These are phyloP conservation scores for Chelonus insularis DNA, from an alignment of 1,140 invertebrate species.

Conservation along the genomic window DNA sequence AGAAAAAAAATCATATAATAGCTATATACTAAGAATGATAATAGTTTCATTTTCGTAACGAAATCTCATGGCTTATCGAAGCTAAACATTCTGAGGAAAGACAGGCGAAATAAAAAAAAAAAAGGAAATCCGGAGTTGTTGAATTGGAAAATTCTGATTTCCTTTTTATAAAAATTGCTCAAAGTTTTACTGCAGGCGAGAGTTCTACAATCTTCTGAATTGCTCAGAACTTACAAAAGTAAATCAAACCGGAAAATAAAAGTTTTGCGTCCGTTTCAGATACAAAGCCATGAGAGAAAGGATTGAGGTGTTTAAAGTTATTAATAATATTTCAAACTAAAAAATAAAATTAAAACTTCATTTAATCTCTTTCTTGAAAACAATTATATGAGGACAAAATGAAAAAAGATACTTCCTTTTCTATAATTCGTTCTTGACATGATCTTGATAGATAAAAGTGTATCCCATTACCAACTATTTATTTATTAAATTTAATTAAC, in stretches of 20 bases:
- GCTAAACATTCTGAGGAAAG: background rate
- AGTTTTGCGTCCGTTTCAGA: too few relatives aligned
- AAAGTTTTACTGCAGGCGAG: background rate
- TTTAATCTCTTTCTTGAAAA: too few relatives aligned
- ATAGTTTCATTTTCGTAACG: background rate
- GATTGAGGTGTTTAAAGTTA: too few relatives aligned
- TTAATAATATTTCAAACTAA: too few relatives aligned
- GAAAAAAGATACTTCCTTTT: too few relatives aligned
- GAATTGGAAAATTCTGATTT: conserved; percentile 14
- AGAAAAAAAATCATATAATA: background rate
- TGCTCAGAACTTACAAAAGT: background rate
- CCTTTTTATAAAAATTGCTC: background rate
- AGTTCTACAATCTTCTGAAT: background rate
- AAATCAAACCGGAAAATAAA: conserved; percentile 6
- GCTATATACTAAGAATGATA: background rate
- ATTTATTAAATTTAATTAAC: too few relatives aligned
- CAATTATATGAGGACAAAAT: too few relatives aligned
- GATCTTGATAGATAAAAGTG: too few relatives aligned
- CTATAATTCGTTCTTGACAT: too few relatives aligned
- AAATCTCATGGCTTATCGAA: background rate
- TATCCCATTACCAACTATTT: too few relatives aligned
- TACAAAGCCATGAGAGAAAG: background rate
- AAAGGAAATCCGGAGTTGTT: background rate
- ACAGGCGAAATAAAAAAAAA: background rate
- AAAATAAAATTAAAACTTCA: too few relatives aligned